Base-by-base conservation (phyloP, 2,113 vertebrate genomes). In the Epinephelus cyanopodus region DNA sequence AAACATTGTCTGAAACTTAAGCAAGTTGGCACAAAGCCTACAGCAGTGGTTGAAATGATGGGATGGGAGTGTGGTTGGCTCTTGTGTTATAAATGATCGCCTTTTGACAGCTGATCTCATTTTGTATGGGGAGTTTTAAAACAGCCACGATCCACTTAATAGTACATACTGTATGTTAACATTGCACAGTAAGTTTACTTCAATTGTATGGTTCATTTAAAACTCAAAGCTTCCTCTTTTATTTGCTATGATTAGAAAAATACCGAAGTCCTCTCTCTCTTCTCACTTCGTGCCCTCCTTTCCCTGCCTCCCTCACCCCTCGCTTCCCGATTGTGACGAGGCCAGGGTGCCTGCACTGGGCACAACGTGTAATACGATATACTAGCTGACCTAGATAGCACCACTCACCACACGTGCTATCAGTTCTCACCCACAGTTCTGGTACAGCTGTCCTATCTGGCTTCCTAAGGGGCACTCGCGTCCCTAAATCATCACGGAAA, bases 331-430 rank as follows among this genome's bases (percentile, higher is more conserved):
- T 69, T 42, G 33, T 68, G 77, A 57, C 4, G 7, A 66, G 48
- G 67, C 73, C 48, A 17, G 17, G 54, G 68, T 23, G 25, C 33
- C 13, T 54, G 70, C 33, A 25, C 53, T 3, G 8, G 65, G 75
- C 85, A 85, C 82, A 85, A 21, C 52, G 21, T 86, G 90, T 82
- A 84, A 91, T 25, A 14, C 13, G 80, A 93, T 87, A 85, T 13
- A 67, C 52, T 52, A 23, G 45, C 61, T 89, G 87, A 87, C 78
- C 77, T 52, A 89, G 84, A 92, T 89, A 90, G 39, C 68, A 56
- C 29, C 58, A 14, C 73, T 78, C 19, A 27, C 25, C 66, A 25
- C 56, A 17, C 45, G 52, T 15, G 6, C 74, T 82, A 82, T 76
- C 82, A 73, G 77, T 63, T 87, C 56, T 90, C 74, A 84, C 71